Evolutionary conservation across 2,888 invertebrate species (phyloP), one percentile per base, ranked within the genome.

Genomic region (Harpalus rubripes): DNA sequence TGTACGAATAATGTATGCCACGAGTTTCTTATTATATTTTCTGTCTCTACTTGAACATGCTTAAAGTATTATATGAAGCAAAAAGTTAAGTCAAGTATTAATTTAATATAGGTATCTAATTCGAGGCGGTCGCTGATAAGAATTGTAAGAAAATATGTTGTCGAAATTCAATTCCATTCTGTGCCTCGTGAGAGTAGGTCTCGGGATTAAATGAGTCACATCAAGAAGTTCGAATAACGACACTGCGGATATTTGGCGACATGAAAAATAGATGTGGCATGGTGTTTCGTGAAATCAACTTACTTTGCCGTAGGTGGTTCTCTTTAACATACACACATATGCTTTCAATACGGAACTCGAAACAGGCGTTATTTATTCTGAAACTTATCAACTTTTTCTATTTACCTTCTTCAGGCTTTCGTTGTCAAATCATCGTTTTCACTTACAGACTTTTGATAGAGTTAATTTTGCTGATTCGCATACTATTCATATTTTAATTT

Each of bases 141-240:
- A 68, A 68, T 68, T 68, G 32, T 32, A 68, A 68, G 32, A 68
- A 68, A 68, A 68, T 68, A 68, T 68, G 68, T 68, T 68, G 39
- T 39, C 39, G n/a, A 68, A 68, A 68, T 68, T 68, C n/a, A 68
- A 68, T 68, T 68, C n/a, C 32, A 68, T 68, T 68, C 39, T 15
- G 39, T 32, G 39, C 39, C 39, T 32, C 63, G 8, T 12, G 68
- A 68, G 68, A 68, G n/a, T 32, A 68, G 68, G 39, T 22, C 68
- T 15, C 15, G 39, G 39, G 68, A 68, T 68, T 68, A 68, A 68
- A 15, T 68, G 68, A 68, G 32, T 68, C 68, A 39, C 32, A 68
- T 68, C 68, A 68, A 68, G 39, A 63, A 68, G 68, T 68, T 68
- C 39, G 26, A 68, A n/a, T 68, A 68, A 68, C 32, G 68, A 68